Evolutionary conservation across 2,888 invertebrate species (phyloP), one percentile per base, ranked within the genome.

Genomic region (Tryphoninae sp.): DNA sequence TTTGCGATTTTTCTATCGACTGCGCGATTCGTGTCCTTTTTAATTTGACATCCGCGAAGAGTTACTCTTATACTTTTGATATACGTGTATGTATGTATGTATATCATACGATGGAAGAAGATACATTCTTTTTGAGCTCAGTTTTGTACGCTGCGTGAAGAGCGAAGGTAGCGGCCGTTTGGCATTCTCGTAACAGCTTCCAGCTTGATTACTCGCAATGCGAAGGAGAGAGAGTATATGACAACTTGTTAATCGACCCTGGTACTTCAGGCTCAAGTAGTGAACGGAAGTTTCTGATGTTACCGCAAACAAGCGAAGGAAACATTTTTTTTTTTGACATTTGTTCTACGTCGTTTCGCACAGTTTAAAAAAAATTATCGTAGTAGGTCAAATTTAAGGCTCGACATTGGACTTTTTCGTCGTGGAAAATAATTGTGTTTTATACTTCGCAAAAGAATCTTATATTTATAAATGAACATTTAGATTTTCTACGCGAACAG

Each of bases 131-230:
- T 33, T 33, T 7, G 7, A 6, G 6, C 6, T 33, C 33, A 33
- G 33, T 33, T 33, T 33, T 33, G 33, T 7, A 33, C 33, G 33
- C 6, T 26, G 42, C 16, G 42, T 11, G 69, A 58, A 58, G 42
- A 42, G 13, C 42, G 13, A 53, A 53, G 7, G 58, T 58, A 40
- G 40, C 58, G 19, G 42, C 69, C 53, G 42, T 69, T 69, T n/a
- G 59, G 45, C 45, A 71, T 71, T 61, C 59, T 40, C 16, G 49
- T 71, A 61, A 71, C 71, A 71, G 61, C 61, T 71, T 71, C 59
- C 49, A 61, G 49, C 58, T 71, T 26, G 71, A 61, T 71, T 59
- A 49, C 59, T 71, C 59, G 71, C 71, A 71, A 71, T 59, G 59
- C 59, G 23, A 45, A 3, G 3, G 26, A 33, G 6, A 19, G 53